Base-by-base conservation (phyloP, 1,140 invertebrate genomes). In the Agraylea sexmaculata region DNA sequence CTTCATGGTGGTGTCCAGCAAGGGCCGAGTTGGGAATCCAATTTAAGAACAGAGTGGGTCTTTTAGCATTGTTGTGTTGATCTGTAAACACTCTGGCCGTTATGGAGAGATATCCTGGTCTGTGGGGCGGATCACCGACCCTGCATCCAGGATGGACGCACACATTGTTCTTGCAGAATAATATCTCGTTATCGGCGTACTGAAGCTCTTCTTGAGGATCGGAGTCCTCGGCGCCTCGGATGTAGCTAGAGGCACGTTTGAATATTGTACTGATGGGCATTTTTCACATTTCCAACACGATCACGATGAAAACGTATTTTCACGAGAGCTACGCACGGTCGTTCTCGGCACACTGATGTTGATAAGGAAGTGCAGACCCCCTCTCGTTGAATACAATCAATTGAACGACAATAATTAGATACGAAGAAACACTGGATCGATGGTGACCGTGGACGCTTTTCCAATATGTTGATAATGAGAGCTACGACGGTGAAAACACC, bases 21-120 rank as follows among this genome's bases (percentile, higher is more conserved):
- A 94, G 59, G 0, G 86, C 86, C 2, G 76, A 76, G 58, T 94
- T 94, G 0, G 91, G 90, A 49, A 94, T 90, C 91, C 91, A 95
- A 36, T 85, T 90, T 0, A 95, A 69, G 43, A 90, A 79, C 1
- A 94, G 58, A 0, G 87, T 93, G 1, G 86, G 83, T 31, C 80
- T 68, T 47, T 75, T 77, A 1, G 73, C 70, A 39, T 74, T 72
- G 50, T 75, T 77, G 43, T 82, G 79, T 51, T 82, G 78, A 51
- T 81, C 69, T 4, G 75, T 69, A 51, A 78, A 78, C 21, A 74
- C 71, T 55, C 74, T 89, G 44, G 75, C 87, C 12, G 79, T 81
- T 4, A 94, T 75, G 4, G 86, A 88, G 47, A 95, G 65, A 55
- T 95, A 95, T 1, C 91, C 90, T 3, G 89, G 89, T 62, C 90